These are phyloP conservation scores for Oscheius sp. DNA, from an alignment of 2,888 invertebrate genomes.

Conservation along the genomic window DNA sequence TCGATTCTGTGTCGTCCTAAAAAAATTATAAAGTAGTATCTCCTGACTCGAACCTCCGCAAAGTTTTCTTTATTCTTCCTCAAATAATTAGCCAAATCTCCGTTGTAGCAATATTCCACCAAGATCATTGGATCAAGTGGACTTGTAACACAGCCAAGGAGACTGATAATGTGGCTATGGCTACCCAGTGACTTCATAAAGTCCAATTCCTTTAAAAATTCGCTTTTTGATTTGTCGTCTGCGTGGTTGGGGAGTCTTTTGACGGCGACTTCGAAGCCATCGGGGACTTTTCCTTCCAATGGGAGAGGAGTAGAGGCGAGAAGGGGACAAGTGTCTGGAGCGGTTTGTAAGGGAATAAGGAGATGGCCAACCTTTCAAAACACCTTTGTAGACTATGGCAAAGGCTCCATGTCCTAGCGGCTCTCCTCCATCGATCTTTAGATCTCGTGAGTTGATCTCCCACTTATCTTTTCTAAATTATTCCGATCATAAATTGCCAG, in stretches of 20 bases:
- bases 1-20: background rate
- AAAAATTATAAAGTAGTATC: no score
- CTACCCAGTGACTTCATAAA: slow-evolving; percentile 66
- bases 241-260: slow-evolving; percentile 64
- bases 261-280: slow-evolving; percentile 57
- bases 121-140: slow-evolving; percentile 57
- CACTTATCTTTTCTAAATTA: slow-evolving; percentile 48
- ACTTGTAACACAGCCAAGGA: slow-evolving; percentile 61
- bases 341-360: no score
- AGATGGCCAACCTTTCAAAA: slow-evolving; percentile 49
- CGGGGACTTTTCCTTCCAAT: slow-evolving; percentile 42
- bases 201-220: slow-evolving; percentile 62
- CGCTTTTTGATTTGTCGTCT: slow-evolving; percentile 49
- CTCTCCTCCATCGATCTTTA: slow-evolving; percentile 53
- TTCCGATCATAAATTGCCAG: no score
- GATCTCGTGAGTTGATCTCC: slow-evolving; percentile 53
- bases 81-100: slow-evolving; percentile 57
- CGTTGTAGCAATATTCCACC: slow-evolving; percentile 59
- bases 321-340: slow-evolving; percentile 45
- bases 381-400: slow-evolving; percentile 62
- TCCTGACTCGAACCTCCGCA: slow-evolving; percentile 34
- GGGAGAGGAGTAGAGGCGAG: slow-evolving; percentile 34
- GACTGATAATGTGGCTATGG: slow-evolving; percentile 56
- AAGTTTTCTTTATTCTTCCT: slow-evolving; percentile 50
- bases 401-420: slow-evolving; percentile 64